Base-by-base conservation (phyloP, 2,797 vertebrate species). In the Oreonectes daqikongensis region DNA sequence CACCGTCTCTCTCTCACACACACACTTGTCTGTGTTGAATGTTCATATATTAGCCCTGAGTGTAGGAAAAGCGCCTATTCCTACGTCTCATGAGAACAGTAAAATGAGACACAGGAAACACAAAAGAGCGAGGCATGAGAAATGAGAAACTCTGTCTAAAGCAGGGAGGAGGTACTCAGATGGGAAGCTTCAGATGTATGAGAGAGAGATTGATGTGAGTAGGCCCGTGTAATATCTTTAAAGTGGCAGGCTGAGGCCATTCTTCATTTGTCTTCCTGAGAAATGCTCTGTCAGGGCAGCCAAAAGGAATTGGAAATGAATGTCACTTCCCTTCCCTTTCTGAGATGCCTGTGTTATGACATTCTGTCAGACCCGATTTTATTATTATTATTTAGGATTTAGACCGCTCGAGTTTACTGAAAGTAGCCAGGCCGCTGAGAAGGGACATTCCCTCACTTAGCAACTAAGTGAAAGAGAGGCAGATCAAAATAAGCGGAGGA, bases 221-320 rank as follows among this genome's bases (percentile, higher is more conserved):
- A 80, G 82, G 83, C 84, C 77, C 84, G 75, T 89, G 89, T 89
- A 89, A 91, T 91, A 89, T 88, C 85, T 89, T 90, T 86, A 86
- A 90, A 89, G 83, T 89, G 89, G 87, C 88, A 89, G 85, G 80
- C 85, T 78, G 75, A 88, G 86, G 85, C 86, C 86, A 89, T 88
- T 86, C 87, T 84, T 86, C 85, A 89, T 90, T 89, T 85, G 85
- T 89, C 87, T 88, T 87, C 80, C 75, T 82, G 86, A 86, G 83
- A 81, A 87, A 87, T 85, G 84, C 73, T 85, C 84, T 88, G 87
- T 90, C 87, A 89, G 77, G 80, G 73, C 79, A 81, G 80, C 85
- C 83, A 82, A 83, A 79, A 87, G 85, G 86, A 89, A 89, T 87
- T 88, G 87, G 86, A 90, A 89, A 89, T 90, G 87, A 90, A 85